These are phyloP conservation scores for Amphiprion percula DNA, from an alignment of 2,113 vertebrate species.

Conservation along the genomic window DNA sequence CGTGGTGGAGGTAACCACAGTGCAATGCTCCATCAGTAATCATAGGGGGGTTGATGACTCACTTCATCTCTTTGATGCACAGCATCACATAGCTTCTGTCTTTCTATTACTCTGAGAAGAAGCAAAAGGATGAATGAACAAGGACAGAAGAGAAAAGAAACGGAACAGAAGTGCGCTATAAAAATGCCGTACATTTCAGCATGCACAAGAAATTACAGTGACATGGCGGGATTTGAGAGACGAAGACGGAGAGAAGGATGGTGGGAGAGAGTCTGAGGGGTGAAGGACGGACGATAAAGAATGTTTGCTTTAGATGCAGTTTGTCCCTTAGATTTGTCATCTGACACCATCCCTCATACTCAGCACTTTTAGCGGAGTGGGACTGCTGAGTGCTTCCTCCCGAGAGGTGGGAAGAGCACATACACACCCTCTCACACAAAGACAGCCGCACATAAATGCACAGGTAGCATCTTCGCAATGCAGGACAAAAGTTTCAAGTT, in stretches of 20 bases:
- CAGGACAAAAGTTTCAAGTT: conserved; percentile 27
- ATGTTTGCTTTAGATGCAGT: conserved; percentile 75
- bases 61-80: conserved; percentile 59
- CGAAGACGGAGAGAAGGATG: conserved; percentile 19
- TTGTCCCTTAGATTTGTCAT: conserved; percentile 82
- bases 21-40: conserved; percentile 55
- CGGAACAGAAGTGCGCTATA: conserved; percentile 6
- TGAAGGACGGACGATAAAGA: conserved; percentile 70
- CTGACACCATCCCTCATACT: conserved; percentile 76
- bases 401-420: conserved; percentile 42
- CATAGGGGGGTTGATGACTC: conserved; percentile 62
- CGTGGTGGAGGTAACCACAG: conserved; percentile 56
- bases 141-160: not conserved
- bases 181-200: conserved; percentile 27
- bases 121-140: conserved; percentile 20
- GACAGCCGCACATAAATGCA: conserved; percentile 29
- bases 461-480: conserved; percentile 35
- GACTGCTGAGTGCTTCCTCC: conserved; percentile 66
- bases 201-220: conserved; percentile 10
- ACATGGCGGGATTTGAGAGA: conserved; percentile 30
- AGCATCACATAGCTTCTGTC: conserved; percentile 36
- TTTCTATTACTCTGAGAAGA: conserved; percentile 12
- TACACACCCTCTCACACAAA: conserved; percentile 20
- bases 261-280: conserved; percentile 9
- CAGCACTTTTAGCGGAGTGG: conserved; percentile 79